These are phyloP conservation scores for Sisor rabdophorus DNA, from an alignment of 2,113 vertebrate genomes.

Conservation along the genomic window DNA sequence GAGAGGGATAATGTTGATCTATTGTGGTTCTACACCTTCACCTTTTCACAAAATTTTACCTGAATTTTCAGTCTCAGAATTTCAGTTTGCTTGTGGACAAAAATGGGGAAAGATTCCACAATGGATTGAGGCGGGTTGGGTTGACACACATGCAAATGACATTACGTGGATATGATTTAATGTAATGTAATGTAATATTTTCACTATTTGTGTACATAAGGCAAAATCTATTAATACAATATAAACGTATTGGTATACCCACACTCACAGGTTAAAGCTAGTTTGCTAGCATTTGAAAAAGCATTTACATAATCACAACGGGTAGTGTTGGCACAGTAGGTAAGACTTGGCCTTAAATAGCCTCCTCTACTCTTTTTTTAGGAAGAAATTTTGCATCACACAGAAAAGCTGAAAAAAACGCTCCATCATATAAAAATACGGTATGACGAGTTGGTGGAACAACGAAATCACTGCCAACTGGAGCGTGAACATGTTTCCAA, in stretches of 20 bases:
- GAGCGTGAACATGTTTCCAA: constrained; percentile 59
- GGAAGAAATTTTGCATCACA: constrained; percentile 62
- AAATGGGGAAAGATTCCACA: no score
- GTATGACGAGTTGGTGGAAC: constrained; percentile 53
- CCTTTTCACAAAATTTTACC: no score
- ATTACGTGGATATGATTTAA: no score
- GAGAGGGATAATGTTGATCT: no score
- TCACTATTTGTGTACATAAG: background rate
- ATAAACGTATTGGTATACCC: background rate
- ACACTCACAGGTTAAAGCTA: background rate
- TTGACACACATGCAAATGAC: no score
- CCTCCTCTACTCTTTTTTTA: constrained; percentile 41
- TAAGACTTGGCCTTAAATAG: background rate
- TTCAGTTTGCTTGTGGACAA: no score
- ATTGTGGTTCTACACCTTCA: no score
- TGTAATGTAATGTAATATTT: no score
- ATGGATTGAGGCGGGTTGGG: no score
- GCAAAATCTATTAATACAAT: background rate
- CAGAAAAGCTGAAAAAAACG: constrained; percentile 54
- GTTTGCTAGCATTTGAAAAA: background rate
- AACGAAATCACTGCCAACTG: constrained; percentile 54
- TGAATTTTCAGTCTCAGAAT: no score
- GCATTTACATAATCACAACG: no score
- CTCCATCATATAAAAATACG: constrained; percentile 54
- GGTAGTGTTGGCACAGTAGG: no score